These are phyloP conservation scores for Parnassius apollo DNA, from an alignment of 2,888 invertebrate species.

Conservation along the genomic window DNA sequence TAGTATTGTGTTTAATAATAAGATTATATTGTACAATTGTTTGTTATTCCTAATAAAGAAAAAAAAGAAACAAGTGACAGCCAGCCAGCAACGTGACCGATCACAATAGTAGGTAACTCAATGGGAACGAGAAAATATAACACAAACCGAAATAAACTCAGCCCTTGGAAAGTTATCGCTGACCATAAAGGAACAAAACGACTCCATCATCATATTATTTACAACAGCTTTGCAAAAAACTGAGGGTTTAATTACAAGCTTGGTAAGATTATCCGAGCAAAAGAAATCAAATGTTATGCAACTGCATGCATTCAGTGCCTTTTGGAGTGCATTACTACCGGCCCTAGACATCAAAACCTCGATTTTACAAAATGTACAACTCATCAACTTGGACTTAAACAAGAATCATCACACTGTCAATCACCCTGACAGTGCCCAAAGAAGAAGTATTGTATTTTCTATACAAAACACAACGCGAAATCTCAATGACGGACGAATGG, in stretches of 20 bases:
- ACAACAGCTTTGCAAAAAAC: conserved; percentile 3
- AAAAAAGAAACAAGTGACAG: too few species aligned
- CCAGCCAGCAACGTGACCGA: too few species aligned
- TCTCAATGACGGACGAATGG: not conserved
- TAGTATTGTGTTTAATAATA: too few species aligned
- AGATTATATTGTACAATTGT: too few species aligned
- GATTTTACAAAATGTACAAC: conserved; percentile 3
- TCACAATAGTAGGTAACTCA: not conserved
- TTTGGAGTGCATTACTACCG: conserved; percentile 2
- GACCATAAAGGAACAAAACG: not conserved
- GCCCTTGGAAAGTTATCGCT: conserved; percentile 5
- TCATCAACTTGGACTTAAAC: conserved; percentile 13
- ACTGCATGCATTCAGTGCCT: too few species aligned
- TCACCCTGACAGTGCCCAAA: not conserved
- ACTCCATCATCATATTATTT: too few species aligned
- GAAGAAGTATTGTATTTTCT: too few species aligned
- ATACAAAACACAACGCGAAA: not conserved
- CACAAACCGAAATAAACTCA: conserved; percentile 15
- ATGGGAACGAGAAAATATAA: conserved; percentile 5
- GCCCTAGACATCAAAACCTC: conserved; percentile 14
- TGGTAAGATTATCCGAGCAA: conserved; percentile 26
- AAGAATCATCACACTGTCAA: not conserved
- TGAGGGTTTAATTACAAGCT: conserved; percentile 25
- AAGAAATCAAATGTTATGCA: conserved; percentile 22
- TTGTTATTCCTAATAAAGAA: too few species aligned